A percentile compares a stretch with the other conserved stretches of the same genome.
These are phyloP conservation scores for Chaenocephalus aceratus DNA, from an alignment of 2,113 vertebrate species.

Conservation along the genomic window DNA sequence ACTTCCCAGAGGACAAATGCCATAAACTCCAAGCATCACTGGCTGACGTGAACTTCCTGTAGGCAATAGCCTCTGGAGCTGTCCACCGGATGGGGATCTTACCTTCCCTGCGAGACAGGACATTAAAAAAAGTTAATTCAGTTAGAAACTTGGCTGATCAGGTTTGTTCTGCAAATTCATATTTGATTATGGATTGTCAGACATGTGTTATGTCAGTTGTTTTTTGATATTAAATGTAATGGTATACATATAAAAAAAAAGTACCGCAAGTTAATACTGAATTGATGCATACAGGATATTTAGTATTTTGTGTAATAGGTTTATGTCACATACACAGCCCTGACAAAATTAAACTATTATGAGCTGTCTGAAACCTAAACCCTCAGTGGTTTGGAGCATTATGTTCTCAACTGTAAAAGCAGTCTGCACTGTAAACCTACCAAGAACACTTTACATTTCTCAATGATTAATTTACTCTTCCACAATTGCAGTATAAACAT, in stretches of 20 bases:
- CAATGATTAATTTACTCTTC: constrained; percentile 17
- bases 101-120: constrained; percentile 87
- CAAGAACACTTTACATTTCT: not conserved
- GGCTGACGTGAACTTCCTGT: constrained; percentile 98
- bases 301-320: not conserved
- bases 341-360: constrained; percentile 1
- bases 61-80: constrained; percentile 96
- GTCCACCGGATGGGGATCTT: constrained; percentile 99
- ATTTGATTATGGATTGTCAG: not conserved
- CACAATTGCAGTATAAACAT: not conserved
- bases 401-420: not conserved
- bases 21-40: constrained; percentile 98
- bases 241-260: not conserved
- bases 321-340: constrained; percentile 4
- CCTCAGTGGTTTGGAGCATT: constrained; percentile 5
- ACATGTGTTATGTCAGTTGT: not conserved
- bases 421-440: constrained; percentile 1
- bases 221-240: not conserved
- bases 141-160: not conserved
- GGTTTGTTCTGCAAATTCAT: not conserved
- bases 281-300: not conserved
- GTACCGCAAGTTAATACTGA: not conserved
- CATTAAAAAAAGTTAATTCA: not conserved
- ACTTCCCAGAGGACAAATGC: constrained; percentile 98
- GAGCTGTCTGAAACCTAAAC: constrained; percentile 10